Evolutionary conservation across 2,888 invertebrate genomes (phyloP).

Genomic region (Anodontia alba): DNA sequence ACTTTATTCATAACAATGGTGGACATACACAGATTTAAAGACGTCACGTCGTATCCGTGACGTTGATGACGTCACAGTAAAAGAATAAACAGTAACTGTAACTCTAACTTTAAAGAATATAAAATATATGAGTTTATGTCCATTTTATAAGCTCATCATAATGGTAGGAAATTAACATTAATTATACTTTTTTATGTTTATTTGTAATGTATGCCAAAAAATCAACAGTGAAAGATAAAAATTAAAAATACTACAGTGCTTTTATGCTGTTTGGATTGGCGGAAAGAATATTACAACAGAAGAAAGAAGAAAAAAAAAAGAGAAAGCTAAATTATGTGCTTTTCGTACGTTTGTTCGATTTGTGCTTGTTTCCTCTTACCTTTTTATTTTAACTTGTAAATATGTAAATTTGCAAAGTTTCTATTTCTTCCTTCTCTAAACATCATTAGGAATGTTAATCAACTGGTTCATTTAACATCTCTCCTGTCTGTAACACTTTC

Average conservation of each 20-base stretch:
- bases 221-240: background rate
- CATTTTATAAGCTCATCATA: background rate
- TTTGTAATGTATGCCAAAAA: too few species aligned
- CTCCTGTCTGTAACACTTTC: constrained; percentile 37
- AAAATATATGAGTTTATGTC: background rate
- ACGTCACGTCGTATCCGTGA: background rate
- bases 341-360: too few species aligned
- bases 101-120: background rate
- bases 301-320: background rate
- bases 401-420: background rate
- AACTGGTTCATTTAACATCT: constrained; percentile 28
- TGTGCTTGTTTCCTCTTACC: too few species aligned
- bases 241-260: background rate
- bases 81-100: background rate
- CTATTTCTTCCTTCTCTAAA: background rate
- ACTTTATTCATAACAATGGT: background rate
- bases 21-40: background rate
- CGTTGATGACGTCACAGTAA: background rate
- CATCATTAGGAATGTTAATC: background rate
- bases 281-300: background rate
- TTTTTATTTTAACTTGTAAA: background rate
- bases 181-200: constrained; percentile 2
- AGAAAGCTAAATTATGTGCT: too few species aligned
- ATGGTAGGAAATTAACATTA: background rate
- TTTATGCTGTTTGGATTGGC: background rate